These are phyloP conservation scores for Mus spretus DNA, from an alignment of 2,797 vertebrate species.

Conservation along the genomic window DNA sequence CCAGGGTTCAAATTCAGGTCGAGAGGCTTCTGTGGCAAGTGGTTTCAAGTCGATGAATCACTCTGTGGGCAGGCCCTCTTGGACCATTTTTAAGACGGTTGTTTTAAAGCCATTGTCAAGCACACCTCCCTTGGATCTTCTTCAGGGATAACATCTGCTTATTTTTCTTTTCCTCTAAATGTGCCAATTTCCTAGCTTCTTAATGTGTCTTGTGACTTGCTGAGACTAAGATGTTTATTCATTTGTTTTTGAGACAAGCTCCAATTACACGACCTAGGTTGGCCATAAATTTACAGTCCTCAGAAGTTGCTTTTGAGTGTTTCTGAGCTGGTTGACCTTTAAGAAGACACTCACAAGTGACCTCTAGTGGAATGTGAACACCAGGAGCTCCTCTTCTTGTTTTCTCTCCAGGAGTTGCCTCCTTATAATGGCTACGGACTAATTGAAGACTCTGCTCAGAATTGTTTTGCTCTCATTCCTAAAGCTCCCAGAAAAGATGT, in stretches of 20 bases:
- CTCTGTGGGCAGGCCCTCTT: too few species aligned
- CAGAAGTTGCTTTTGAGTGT: background rate
- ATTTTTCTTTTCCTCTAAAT: background rate
- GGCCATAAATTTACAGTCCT: background rate
- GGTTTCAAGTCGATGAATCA: background rate
- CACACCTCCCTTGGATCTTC: background rate
- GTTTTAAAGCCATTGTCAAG: background rate
- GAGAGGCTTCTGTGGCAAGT: background rate
- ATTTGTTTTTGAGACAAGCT: background rate
- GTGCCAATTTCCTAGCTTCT: background rate
- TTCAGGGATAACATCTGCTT: background rate
- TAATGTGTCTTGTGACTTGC: background rate
- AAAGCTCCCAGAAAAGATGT: slow-evolving; percentile 92
- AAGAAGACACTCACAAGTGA: background rate
- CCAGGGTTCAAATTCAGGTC: background rate
- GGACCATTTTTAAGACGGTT: background rate
- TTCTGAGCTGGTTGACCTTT: background rate
- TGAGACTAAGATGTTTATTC: background rate
- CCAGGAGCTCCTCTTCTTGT: background rate
- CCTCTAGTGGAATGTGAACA: background rate
- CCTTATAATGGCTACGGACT: slow-evolving; percentile 96
- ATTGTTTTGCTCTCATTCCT: slow-evolving; percentile 94
- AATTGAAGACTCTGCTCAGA: slow-evolving; percentile 95
- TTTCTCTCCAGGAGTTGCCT: slow-evolving; percentile 90
- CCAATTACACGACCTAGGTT: background rate